Percentiles rank a stretch among this genome's conserved stretches.
These are phyloP conservation scores for Opisthocomus hoazin DNA, from an alignment of 2,113 vertebrate species.

Conservation along the genomic window DNA sequence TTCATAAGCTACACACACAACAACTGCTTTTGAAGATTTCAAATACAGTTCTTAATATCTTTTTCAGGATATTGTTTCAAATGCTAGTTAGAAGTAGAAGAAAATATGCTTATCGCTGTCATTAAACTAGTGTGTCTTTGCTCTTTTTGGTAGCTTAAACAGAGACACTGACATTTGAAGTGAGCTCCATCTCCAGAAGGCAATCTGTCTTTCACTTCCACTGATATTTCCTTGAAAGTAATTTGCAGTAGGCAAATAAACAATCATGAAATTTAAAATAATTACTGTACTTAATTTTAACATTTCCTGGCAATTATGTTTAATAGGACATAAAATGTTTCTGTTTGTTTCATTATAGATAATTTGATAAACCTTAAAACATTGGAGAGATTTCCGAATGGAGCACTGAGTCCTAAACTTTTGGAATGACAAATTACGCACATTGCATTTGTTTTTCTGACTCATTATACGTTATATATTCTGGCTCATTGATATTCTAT, in stretches of 20 bases:
- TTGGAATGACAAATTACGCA: background rate
- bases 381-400: background rate
- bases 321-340: background rate
- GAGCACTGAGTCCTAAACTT: background rate
- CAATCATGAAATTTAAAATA: background rate
- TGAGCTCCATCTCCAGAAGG: background rate
- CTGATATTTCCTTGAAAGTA: background rate
- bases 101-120: background rate
- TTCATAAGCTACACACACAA: background rate
- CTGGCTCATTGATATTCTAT: background rate
- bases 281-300: background rate
- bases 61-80: background rate
- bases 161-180: background rate
- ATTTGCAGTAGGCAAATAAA: slow-evolving; percentile 9
- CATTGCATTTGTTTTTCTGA: background rate
- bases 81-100: background rate
- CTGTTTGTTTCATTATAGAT: background rate
- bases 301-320: background rate
- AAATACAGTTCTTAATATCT: background rate
- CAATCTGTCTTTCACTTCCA: background rate
- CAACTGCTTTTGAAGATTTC: background rate
- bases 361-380: background rate
- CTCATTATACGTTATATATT: background rate
- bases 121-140: background rate
- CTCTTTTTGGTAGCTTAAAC: background rate